These are phyloP conservation scores for Melanotus villosus DNA, from an alignment of 2,888 invertebrate species.

Conservation along the genomic window DNA sequence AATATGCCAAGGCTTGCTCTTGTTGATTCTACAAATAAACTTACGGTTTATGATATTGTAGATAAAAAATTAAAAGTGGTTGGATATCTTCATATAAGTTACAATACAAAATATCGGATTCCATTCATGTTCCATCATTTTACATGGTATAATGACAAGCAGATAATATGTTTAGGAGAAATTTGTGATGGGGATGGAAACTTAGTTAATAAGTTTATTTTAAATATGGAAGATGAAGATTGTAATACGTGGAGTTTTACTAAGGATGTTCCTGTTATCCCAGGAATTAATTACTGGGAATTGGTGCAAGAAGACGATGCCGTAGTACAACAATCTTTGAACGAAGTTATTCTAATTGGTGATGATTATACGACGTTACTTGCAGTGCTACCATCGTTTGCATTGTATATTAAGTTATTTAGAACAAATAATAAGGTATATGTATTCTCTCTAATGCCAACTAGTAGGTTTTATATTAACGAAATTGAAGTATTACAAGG, in stretches of 20 bases:
- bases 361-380: neutral
- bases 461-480: conserved; percentile 57
- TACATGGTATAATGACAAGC: conserved; percentile 30
- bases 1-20: conserved; percentile 40
- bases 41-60: conserved; percentile 3
- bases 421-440: conserved; percentile 19
- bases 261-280: too few relatives aligned
- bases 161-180: conserved; percentile 29
- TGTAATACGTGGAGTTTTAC: neutral
- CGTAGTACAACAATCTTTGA: neutral
- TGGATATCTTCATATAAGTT: neutral
- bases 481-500: conserved; percentile 60
- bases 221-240: neutral
- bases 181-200: neutral
- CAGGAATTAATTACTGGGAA: too few relatives aligned
- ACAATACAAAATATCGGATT: neutral
- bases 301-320: neutral
- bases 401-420: conserved; percentile 18
- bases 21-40: conserved; percentile 48
- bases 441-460: conserved; percentile 35
- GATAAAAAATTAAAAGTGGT: neutral
- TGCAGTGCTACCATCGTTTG: neutral
- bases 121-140: conserved; percentile 51
- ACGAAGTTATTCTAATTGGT: too few relatives aligned
- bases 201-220: neutral